Conservation (phyloP, 2,888 invertebrate genomes). For the Drosophila niveifrons region DNA sequence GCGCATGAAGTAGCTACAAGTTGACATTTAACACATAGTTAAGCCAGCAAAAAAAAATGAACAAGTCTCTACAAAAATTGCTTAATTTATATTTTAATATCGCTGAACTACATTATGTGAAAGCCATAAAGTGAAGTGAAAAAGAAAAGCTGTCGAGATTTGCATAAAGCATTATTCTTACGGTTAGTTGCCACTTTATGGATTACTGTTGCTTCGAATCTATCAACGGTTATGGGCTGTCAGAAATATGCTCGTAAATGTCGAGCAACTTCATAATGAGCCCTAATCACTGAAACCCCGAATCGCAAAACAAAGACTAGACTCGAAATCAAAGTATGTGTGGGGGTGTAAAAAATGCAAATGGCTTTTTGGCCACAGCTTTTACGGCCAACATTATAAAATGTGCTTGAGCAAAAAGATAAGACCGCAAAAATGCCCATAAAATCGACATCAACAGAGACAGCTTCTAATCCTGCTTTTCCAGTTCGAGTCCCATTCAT, state of each 20-base stretch:
- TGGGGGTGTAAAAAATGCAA: conserved; percentile 48
- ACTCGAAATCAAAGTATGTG: conserved; percentile 30
- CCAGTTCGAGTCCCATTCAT: conserved; percentile 3
- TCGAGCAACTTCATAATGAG: conserved; percentile 43
- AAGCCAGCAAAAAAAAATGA: background rate
- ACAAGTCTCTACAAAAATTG: background rate
- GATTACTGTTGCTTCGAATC: conserved; percentile 10
- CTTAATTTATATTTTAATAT: conserved; percentile 3
- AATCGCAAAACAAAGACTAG: background rate
- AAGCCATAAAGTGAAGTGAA: background rate
- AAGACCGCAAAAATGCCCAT: conserved; percentile 33
- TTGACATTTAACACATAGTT: conserved; percentile 34
- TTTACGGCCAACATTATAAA: conserved; percentile 65
- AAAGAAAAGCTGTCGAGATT: conserved; percentile 21
- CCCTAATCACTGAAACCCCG: conserved; percentile 49
- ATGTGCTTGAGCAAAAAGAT: conserved; percentile 11
- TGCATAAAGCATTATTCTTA: conserved; percentile 22
- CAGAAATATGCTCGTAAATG: conserved; percentile 62
- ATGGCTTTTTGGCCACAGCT: conserved; percentile 46
- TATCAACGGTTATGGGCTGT: background rate
- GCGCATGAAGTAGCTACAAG: conserved; percentile 39
- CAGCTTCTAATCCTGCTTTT: background rate
- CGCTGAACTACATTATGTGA: background rate
- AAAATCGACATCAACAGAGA: conserved; percentile 49
- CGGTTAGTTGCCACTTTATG: conserved; percentile 22